These are phyloP conservation scores for Venusia cambrica DNA, from an alignment of 2,888 invertebrate species.

Conservation along the genomic window DNA sequence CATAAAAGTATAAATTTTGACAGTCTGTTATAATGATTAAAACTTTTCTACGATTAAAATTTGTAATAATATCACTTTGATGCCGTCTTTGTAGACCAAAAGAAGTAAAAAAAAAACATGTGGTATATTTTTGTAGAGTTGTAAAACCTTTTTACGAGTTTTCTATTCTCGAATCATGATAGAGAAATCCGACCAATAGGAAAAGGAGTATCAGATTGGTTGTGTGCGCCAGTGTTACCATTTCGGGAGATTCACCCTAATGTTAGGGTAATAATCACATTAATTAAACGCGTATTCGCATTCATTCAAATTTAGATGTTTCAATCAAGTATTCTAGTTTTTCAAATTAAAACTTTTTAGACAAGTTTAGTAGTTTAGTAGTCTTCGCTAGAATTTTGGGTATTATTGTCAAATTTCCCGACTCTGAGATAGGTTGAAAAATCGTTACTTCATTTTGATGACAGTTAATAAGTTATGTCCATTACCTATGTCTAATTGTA, in stretches of 20 bases:
- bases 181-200: constrained; percentile 43
- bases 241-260: constrained; percentile 8
- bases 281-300: constrained; percentile 7
- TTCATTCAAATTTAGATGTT: constrained; percentile 5
- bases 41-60: too few relatives aligned
- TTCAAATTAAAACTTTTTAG: constrained; percentile 7
- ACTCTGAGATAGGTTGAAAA: too few relatives aligned
- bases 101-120: constrained; percentile 35
- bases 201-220: constrained; percentile 38
- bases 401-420: constrained; percentile 7
- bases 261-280: constrained; percentile 1
- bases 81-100: constrained; percentile 38
- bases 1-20: too few relatives aligned
- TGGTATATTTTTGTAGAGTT: constrained; percentile 60
- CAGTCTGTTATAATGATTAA: too few relatives aligned
- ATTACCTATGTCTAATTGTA: constrained; percentile 12
- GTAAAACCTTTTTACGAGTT: constrained; percentile 42
- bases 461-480: too few relatives aligned
- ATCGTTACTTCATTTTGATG: too few relatives aligned
- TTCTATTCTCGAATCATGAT: constrained; percentile 38
- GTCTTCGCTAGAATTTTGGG: constrained; percentile 7
- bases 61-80: constrained; percentile 19
- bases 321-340: constrained; percentile 10
- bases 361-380: constrained; percentile 9
- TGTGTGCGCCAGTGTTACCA: constrained; percentile 40